Evolutionary conservation across 2,797 vertebrate genomes (phyloP), one percentile per base, ranked within the genome.

Genomic region (Phataginus tetradactyla): DNA sequence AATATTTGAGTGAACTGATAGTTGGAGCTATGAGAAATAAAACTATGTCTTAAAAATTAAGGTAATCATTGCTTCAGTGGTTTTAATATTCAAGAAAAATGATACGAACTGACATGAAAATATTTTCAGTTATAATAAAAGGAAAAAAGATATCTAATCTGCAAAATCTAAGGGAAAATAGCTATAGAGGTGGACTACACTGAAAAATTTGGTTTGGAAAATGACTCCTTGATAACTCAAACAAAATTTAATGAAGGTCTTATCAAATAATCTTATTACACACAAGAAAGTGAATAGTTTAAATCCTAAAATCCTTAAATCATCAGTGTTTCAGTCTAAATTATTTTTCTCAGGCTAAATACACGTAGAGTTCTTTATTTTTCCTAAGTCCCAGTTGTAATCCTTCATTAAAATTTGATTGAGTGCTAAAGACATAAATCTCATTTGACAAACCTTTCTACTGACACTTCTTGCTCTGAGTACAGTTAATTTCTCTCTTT

Each of bases 401-500:
- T 97, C 75, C 66, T 97, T 97, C 85, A 97, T 97, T 97, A 98
- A 98, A 97, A 97, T 96, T 93, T 97, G 87, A 97, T 90, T 91
- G 83, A 97, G 64, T 91, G 25, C 78, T 98, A 80, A 97, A 96
- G 95, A 96, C 86, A 93, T 83, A 88, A 95, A 79, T 93, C 83
- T 92, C 90, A n/a, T 92, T 95, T 90, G 53, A 78, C 21, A 94
- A 92, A 79, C 0, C 3, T 88, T 88, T 90, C 74, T 89, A 32
- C 29, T 91, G 57, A 86, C 15, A 83, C 37, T 87, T 96, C 96
- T 91, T 42, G 68, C 45, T 89, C 74, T 93, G 32, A 97, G 88
- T 96, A 85, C 45, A 90, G 86, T 91, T 97, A 97, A 97, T 94
- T 97, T 92, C 94, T 91, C 90, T 88, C 91, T 96, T 96, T 92